Evolutionary conservation across 2,113 vertebrate species (phyloP), one percentile per base, ranked within the genome.

Genomic region (Cheilinus undulatus): DNA sequence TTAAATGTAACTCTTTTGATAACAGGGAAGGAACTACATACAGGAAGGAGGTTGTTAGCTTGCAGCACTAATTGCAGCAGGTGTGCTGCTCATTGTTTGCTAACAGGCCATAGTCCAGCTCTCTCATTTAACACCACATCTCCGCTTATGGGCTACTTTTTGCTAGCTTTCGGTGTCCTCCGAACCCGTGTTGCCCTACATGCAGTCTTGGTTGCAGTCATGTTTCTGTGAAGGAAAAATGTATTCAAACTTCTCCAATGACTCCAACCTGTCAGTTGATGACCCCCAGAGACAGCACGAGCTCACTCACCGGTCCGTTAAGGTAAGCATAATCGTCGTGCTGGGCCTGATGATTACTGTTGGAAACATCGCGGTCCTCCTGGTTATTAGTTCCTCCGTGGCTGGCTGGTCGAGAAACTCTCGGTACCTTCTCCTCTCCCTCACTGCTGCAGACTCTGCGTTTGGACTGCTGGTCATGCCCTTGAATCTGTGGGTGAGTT

Each of bases 391-490:
- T 26, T 95, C 95, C 0, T 92, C 95, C 0, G 95, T 95, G 63
- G 87, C 94, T 0, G 95, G 95, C 1, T 96, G 95, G 95, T 94
- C 94, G 0, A 89, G 90, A 49, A 96, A 93, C 86, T 94, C 93
- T 2, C 91, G 95, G 12, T 94, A 94, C 65, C 90, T 94, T 14
- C 86, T 96, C 4, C 88, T 96, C 3, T 96, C 95, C 2, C 86
- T 95, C 48, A 95, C 95, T 1, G 94, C 86, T 0, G 94, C 95
- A 0, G 95, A 96, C 66, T 93, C 94, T 0, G 93, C 94, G 1
- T 93, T 95, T 38, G 95, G 92, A 0, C 78, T 95, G 61, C 76
- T 96, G n/a, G 90, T 96, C 52, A 95, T 95, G 90, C 95, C 95
- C 10, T 63, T 95, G 65, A 96, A 96, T 64, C 82, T 96, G 4